phyloP scores from a whole-genome alignment of 2,113 vertebrate species.

The Glaucomys volans region DNA sequence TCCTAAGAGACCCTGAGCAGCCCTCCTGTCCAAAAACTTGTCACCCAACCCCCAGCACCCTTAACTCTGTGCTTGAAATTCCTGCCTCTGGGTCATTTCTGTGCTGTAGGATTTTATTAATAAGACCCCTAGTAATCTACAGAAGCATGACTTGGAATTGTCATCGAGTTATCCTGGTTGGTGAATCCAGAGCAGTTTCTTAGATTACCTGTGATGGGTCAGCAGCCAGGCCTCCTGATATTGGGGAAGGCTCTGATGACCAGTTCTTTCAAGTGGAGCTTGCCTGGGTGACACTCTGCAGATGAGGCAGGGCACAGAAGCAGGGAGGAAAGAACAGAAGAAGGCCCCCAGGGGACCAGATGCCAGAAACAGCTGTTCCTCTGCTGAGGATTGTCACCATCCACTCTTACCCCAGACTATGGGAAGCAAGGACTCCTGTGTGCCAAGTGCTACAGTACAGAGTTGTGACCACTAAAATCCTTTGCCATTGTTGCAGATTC shows the following conservation, averaged over 20 bases:
- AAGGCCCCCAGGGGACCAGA: not conserved
- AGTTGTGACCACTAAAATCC: not conserved
- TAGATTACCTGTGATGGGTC: not conserved
- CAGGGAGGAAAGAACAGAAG: not conserved
- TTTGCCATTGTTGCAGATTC: not conserved
- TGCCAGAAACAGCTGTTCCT: not conserved
- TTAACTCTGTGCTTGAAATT: not conserved
- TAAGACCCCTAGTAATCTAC: not conserved
- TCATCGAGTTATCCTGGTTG: not conserved
- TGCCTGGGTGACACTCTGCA: not conserved
- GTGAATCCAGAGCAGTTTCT: not conserved
- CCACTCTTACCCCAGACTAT: rapidly evolving
- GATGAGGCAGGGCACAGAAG: not conserved
- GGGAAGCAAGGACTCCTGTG: not conserved
- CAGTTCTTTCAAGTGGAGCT: not conserved
- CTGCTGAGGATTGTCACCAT: not conserved
- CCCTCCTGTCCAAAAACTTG: not conserved
- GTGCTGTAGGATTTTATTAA: not conserved
- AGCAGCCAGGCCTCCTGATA: not conserved
- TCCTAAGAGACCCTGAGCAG: not conserved
- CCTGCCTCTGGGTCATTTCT: not conserved
- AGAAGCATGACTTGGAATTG: not conserved
- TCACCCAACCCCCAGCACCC: not conserved
- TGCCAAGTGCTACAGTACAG: not conserved
- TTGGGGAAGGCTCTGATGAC: not conserved